Base-by-base conservation (phyloP, 2,797 vertebrate genomes). In the Manis crassicaudata region DNA sequence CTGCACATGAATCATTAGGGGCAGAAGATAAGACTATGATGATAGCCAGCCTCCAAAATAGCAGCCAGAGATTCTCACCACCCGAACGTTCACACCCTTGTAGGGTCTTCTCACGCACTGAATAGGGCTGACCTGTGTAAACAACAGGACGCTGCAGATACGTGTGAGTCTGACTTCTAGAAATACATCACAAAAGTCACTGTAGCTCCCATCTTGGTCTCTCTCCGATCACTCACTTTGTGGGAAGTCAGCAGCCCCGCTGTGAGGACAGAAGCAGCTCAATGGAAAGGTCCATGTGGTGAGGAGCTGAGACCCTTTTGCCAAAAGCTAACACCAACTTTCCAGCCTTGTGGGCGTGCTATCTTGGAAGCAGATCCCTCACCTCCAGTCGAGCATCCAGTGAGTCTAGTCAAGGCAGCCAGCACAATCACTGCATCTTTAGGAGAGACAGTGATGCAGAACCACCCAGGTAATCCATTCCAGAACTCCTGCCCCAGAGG, bases 301-400 rank as follows among this genome's bases (percentile, higher is more conserved):
- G 32, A 95, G 43, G 12, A 52, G 63, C 12, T 35, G 50, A 72
- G 50, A 12, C 7, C 7, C 35, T 54, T 56, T 56, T 62, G 18
- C 62, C n/a, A n/a, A 63, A 46, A 72, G 25, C 29, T 18, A 46
- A 60, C 29, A 40, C 40, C 56, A 21, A 54, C 23, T 23, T 54
- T 7, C 9, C 56, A 50, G n/a, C 29, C 37, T 13, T 0, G 2
- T 7, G 32, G 20, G 27, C 32, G 29, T 0, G 0, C 52, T 27
- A 65, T 89, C 65, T 70, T 50, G 88, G 88, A 87, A 83, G 7
- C 50, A 67, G 46, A 18, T 29, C 11, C 6, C 10, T 96, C n/a
- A 17, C 67, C 12, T 32, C 8, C 29, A 58, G 8, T 79, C 68
- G 65, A 80, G 6, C 10, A 32, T 58, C 70, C 7, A 6, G 0